Base-by-base conservation (phyloP, 1,140 invertebrate genomes). In the Drosophila ficusphila region DNA sequence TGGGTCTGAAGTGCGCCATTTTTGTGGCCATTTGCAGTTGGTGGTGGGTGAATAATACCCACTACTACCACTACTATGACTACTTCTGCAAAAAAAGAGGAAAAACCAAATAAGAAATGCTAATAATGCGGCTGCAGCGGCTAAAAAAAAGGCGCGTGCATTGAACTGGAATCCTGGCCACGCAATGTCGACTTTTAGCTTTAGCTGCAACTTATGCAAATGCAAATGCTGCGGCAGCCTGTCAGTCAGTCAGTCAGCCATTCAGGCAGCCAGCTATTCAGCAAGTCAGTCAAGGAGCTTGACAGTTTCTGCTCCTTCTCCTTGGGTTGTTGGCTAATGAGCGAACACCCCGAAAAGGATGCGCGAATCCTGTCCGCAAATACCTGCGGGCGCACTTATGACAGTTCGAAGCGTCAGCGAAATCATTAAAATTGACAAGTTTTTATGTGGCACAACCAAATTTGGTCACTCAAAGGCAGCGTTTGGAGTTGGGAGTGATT, bases 381-480 rank as follows among this genome's bases (percentile, higher is more conserved):
- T 86, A 47, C 82, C 81, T 88, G 58, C 82, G 70, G 67, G 82
- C 81, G 82, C 81, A 86, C 81, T 89, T 89, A 83, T 90, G 88
- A 90, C 88, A 90, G 89, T 89, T 90, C 79, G 89, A 88, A 88
- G 88, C 88, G 88, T 90, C 88, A 90, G 88, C 62, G 76, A 90
- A 90, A 88, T 90, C 88, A 90, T 90, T 90, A 90, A 90, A 90
- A 90, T 90, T 90, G 88, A 90, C 88, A 90, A 90, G 78, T 90
- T 90, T 90, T 90, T 90, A 86, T 86, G 64, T 68, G 78, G 64
- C 83, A 82, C 47, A 65, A 48, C 83, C 82, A 88, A 88, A 88
- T 89, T 88, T 88, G 83, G 82, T 76, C 49, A 85, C 56, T 69
- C 58, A 79, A 78, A 85, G 82, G 77, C 77, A 62, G 73, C 82